These are phyloP conservation scores for Stenurella melanura DNA, from an alignment of 2,888 invertebrate species.

Conservation along the genomic window DNA sequence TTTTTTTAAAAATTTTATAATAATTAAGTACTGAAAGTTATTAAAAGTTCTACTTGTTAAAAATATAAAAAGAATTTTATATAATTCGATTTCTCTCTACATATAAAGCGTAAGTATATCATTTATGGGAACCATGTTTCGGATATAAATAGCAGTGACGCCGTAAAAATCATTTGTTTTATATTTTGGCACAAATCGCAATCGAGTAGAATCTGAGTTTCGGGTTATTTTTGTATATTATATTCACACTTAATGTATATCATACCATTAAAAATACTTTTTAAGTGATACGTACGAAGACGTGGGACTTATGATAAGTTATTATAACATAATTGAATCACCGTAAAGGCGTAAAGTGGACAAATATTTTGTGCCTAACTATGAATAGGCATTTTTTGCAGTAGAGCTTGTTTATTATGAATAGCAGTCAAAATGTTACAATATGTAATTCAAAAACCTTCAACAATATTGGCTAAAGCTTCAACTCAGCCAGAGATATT, in stretches of 20 bases:
- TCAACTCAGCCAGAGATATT: no score
- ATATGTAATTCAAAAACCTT: no score
- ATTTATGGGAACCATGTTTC: not conserved
- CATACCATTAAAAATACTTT: conserved; percentile 1
- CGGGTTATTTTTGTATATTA: conserved; percentile 41
- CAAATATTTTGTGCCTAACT: no score
- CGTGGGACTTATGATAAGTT: not conserved
- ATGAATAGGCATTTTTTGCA: no score
- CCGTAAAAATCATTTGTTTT: conserved; percentile 17
- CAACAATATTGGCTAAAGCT: no score
- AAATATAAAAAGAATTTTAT: no score
- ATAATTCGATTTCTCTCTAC: no score
- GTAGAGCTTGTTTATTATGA: no score
- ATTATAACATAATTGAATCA: not conserved
- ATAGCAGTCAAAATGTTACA: no score
- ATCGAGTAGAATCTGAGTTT: conserved; percentile 40
- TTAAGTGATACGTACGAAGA: not conserved
- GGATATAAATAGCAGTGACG: conserved; percentile 21
- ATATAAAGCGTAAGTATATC: not conserved
- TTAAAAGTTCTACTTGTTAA: no score
- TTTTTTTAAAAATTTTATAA: no score
- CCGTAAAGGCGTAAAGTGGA: not conserved
- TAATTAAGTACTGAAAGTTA: no score
- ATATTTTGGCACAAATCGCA: conserved; percentile 40
- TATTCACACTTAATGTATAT: conserved; percentile 29